phyloP scores from a whole-genome alignment of 2,797 vertebrate species.

The Trichosurus vulpecula region DNA sequence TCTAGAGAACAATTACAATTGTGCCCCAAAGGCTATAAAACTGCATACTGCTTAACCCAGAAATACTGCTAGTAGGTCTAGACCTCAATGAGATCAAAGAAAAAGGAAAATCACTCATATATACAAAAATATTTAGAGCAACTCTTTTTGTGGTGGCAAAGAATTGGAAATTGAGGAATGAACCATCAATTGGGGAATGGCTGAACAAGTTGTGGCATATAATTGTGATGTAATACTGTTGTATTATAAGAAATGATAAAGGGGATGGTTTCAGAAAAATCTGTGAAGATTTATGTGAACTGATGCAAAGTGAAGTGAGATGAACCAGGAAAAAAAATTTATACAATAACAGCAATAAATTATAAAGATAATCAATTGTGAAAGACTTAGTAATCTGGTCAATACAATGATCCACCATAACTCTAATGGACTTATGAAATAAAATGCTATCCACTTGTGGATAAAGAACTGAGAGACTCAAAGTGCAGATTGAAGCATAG shows the following conservation, averaged over 20 bases:
- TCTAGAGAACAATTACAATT: background rate
- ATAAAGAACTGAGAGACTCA: background rate
- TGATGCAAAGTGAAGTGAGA: background rate
- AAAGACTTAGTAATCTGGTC: background rate
- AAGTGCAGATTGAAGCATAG: background rate
- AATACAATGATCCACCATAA: background rate
- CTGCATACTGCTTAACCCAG: background rate
- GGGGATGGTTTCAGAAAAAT: background rate
- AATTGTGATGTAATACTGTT: background rate
- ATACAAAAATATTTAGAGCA: background rate
- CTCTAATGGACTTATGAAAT: background rate
- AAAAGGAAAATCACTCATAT: background rate
- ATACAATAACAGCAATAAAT: background rate
- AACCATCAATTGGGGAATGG: background rate
- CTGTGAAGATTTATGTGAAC: background rate
- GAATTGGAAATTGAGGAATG: background rate
- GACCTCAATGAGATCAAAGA: background rate
- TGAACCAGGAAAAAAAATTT: background rate
- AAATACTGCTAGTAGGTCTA: background rate
- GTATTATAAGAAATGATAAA: background rate
- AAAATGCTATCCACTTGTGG: background rate
- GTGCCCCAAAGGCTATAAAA: background rate
- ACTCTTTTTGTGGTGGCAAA: background rate
- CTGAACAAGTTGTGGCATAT: background rate
- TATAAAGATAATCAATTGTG: background rate